Evolutionary conservation across 1,140 invertebrate species (phyloP), one percentile per base, ranked within the genome.

Genomic region (Cyphomyrmex costatus): DNA sequence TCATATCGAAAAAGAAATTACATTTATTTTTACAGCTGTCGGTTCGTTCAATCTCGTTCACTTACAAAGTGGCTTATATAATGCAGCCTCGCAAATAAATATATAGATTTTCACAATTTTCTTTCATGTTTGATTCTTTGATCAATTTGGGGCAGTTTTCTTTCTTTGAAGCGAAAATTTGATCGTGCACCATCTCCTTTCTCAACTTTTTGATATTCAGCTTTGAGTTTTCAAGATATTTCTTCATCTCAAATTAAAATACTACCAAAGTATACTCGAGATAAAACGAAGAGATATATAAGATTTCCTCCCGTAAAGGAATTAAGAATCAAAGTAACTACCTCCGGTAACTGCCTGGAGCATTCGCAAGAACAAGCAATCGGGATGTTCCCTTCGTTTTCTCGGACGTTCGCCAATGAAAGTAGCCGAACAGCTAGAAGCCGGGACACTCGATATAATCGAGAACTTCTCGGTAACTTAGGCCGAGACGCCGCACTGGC

Each of bases 401-500:
- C 61, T 68, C 60, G 42, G 30, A 49, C 68, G 53, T 60, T 61
- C 36, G 36, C 68, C 68, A 60, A 60, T 74, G 42, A 74, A 83
- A 83, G 36, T 60, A 24, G 14, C 36, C 8, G 24, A 49, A 61
- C 36, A 60, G 49, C 27, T 80, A 30, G 16, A 65, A 56, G 30
- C 42, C 27, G 30, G 6, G 49, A 53, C 61, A 76, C 71, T 51
- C 71, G 46, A 51, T 56, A 73, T 46, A 73, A 61, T 83, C 79
- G 46, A 85, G 73, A 85, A 85, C 58, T 61, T 73, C 51, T 63
- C 46, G 16, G 36, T 14, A 77, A 85, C 73, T 76, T 79, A 78
- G 83, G 74, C 83, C 21, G 30, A 51, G 73, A 85, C 82, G 73
- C 46, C 79, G 79, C 42, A 36, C 42, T 74, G 68, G 86, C 63